Percentiles rank a stretch among this genome's conserved stretches.
Evolutionary conservation across 2,797 vertebrate species (phyloP).

Genomic region (Spondyliosoma cantharus): DNA sequence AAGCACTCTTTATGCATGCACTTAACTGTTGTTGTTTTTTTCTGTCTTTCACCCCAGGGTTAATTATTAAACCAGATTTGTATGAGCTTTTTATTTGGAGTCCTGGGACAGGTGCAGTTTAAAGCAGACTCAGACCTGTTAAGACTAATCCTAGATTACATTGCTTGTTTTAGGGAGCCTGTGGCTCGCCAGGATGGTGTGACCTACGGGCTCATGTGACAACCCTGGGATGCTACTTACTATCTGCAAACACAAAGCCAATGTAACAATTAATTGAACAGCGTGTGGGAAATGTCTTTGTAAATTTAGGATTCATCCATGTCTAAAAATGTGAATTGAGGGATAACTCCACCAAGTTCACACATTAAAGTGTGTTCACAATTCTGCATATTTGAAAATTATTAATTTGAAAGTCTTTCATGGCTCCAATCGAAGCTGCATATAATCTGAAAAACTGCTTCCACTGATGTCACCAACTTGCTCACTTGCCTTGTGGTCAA

Average conservation of each 20-base stretch:
- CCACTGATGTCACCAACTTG: no score
- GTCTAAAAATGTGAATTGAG: not conserved
- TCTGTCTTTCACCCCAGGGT: not conserved
- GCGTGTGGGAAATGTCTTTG: not conserved
- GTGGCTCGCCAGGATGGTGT: not conserved
- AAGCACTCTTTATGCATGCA: no score
- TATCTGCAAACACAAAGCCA: not conserved
- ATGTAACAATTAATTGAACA: not conserved
- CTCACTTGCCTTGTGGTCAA: no score
- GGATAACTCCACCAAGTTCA: no score
- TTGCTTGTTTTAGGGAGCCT: constrained; percentile 29
- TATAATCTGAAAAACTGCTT: no score
- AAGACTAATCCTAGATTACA: constrained; percentile 57
- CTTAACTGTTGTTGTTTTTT: not conserved
- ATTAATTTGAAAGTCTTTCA: no score
- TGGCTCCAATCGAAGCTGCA: no score
- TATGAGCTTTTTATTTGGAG: not conserved
- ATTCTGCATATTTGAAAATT: no score
- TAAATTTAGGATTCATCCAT: not conserved
- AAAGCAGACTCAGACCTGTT: constrained; percentile 10
- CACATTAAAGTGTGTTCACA: no score
- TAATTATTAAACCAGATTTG: not conserved
- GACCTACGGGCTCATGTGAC: not conserved
- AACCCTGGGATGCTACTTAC: not conserved
- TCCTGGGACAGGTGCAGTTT: constrained; percentile 2